A percentile compares a stretch with the other conserved stretches of the same genome.
phyloP scores from a whole-genome alignment of 2,797 vertebrate species.

The Gouania willdenowi region DNA sequence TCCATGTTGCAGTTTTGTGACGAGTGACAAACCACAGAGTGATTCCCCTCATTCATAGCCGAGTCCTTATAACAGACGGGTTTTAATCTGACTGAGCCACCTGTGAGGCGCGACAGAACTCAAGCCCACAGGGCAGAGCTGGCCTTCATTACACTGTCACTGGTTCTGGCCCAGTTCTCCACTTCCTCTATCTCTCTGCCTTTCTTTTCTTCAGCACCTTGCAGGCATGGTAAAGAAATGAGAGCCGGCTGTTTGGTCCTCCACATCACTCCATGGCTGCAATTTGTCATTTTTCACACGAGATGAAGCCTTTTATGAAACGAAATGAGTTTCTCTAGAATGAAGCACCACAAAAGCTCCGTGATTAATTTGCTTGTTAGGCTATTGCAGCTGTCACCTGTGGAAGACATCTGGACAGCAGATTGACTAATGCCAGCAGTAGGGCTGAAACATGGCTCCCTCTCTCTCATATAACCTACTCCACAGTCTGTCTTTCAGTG shows the following conservation, averaged over 20 bases:
- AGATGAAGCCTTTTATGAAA: slow-evolving; percentile 85
- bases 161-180: slow-evolving; percentile 71
- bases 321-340: slow-evolving; percentile 82
- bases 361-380: slow-evolving; percentile 87
- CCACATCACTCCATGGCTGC: slow-evolving; percentile 71
- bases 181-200: slow-evolving; percentile 59
- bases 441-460: slow-evolving; percentile 63
- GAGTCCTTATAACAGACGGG: slow-evolving; percentile 53
- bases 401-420: slow-evolving; percentile 85
- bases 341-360: slow-evolving; percentile 81
- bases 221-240: slow-evolving; percentile 68
- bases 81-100: slow-evolving; percentile 77
- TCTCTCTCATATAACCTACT: slow-evolving; percentile 57
- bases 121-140: slow-evolving; percentile 64
- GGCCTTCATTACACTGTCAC: slow-evolving; percentile 71
- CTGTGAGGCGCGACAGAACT: slow-evolving; percentile 77
- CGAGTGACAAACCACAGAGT: slow-evolving; percentile 60
- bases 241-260: slow-evolving; percentile 66
- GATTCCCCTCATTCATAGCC: slow-evolving; percentile 62
- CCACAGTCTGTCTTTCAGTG: slow-evolving; percentile 71
- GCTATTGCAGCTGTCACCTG: slow-evolving; percentile 85
- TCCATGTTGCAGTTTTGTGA: slow-evolving; percentile 59
- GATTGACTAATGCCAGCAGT: slow-evolving; percentile 82
- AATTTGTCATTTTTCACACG: slow-evolving; percentile 83
- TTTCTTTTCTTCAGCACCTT: slow-evolving; percentile 65